Conservation (phyloP, 2,113 vertebrate species). For the Pleuronectes platessa region DNA sequence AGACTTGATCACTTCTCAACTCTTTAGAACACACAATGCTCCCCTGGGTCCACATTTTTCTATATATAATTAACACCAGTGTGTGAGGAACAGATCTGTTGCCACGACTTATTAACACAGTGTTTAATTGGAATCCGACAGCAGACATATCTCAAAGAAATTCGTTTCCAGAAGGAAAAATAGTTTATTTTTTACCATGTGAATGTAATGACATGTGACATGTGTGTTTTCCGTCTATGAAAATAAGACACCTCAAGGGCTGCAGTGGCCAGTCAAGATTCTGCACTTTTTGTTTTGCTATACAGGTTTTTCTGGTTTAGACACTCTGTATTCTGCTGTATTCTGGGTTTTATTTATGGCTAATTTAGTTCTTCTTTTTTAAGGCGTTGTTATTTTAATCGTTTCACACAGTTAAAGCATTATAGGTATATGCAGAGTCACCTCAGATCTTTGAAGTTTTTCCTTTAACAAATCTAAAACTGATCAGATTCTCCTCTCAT, state of each 20-base stretch:
- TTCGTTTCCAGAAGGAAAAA: slow-evolving; percentile 2
- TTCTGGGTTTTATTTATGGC: background rate
- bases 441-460: background rate
- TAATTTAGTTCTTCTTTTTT: background rate
- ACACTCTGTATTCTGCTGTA: background rate
- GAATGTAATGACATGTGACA: slow-evolving; percentile 19
- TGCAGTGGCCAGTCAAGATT: background rate
- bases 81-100: slow-evolving; percentile 38
- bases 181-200: slow-evolving; percentile 57
- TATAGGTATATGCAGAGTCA: background rate
- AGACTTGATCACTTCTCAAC: slow-evolving; percentile 16
- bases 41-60: slow-evolving; percentile 6
- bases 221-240: slow-evolving; percentile 1
- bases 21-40: slow-evolving; percentile 31
- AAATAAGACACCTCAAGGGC: slow-evolving; percentile 1
- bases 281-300: background rate
- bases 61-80: slow-evolving; percentile 52
- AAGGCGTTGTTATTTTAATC: background rate
- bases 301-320: background rate
- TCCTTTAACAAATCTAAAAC: background rate
- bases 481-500: background rate
- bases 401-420: background rate
- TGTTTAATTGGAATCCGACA: slow-evolving; percentile 50
- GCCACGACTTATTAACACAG: slow-evolving; percentile 21
- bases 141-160: slow-evolving; percentile 29